Percentiles rank a stretch among this genome's conserved stretches.
Conservation (phyloP, 2,797 vertebrate species). For the Periophthalmus magnuspinnatus region DNA sequence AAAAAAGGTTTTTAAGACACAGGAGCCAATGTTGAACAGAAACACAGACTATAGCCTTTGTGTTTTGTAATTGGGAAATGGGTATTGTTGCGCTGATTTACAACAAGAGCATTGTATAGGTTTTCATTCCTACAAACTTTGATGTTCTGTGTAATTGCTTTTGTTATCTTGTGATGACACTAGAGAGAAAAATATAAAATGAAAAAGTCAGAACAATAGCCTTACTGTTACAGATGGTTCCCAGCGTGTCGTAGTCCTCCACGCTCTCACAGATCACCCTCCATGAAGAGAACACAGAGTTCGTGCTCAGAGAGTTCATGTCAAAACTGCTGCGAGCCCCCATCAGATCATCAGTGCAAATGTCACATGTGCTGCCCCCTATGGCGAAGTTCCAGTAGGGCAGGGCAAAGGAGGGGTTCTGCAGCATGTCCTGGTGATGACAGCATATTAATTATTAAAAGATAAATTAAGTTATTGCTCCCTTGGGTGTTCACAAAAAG, state of each 20-base stretch:
- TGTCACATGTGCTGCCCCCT: slow-evolving; percentile 87
- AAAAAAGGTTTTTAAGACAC: too few relatives aligned
- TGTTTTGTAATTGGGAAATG: too few relatives aligned
- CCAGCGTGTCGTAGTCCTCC: slow-evolving; percentile 90
- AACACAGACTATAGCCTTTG: too few relatives aligned
- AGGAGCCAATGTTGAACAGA: too few relatives aligned
- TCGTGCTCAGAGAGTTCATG: slow-evolving; percentile 82
- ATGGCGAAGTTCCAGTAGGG: slow-evolving; percentile 98
- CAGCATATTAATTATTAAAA: not conserved
- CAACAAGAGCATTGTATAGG: too few relatives aligned
- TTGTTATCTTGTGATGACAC: not conserved
- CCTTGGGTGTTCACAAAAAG: too few relatives aligned
- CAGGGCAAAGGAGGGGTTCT: slow-evolving; percentile 85
- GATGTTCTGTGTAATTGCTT: too few relatives aligned
- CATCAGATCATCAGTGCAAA: slow-evolving; percentile 92
- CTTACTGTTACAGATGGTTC: slow-evolving; percentile 97
- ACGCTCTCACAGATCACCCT: slow-evolving; percentile 88
- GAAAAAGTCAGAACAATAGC: not conserved
- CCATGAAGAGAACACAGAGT: slow-evolving; percentile 94
- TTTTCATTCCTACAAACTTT: too few relatives aligned
- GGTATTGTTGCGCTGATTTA: too few relatives aligned
- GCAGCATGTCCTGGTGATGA: slow-evolving; percentile 85
- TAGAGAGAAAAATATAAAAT: not conserved
- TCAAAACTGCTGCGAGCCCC: slow-evolving; percentile 91
- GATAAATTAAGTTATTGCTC: too few relatives aligned